A percentile compares a stretch with the other conserved stretches of the same genome.
Conservation (phyloP, 1,140 invertebrate genomes). For the Hyposmocoma kahamanoa region DNA sequence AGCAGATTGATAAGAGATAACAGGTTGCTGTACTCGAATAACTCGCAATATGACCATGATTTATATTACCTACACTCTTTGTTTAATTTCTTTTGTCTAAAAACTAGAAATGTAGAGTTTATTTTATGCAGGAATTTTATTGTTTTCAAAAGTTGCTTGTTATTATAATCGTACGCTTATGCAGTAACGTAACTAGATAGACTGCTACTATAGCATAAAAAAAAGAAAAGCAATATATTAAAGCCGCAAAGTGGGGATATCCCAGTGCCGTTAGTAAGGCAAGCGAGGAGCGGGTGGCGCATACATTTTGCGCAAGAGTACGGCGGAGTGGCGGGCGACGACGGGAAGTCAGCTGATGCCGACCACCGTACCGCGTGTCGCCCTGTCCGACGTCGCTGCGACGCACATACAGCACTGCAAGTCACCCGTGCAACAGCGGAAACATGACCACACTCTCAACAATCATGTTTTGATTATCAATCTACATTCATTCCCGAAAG, state of each 20-base stretch:
- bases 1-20: conserved; percentile 70
- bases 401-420: conserved; percentile 7
- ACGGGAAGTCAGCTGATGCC: conserved; percentile 55
- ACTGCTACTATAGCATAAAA: too few species aligned
- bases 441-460: conserved; percentile 7
- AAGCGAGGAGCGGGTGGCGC: conserved; percentile 6
- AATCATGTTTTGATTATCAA: conserved; percentile 26
- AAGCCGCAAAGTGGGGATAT: too few species aligned
- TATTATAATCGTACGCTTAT: too few species aligned
- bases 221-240: too few species aligned
- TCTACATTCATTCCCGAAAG: conserved; percentile 15
- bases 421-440: conserved; percentile 10
- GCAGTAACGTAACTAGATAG: too few species aligned
- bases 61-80: too few species aligned
- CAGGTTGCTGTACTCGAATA: conserved; percentile 13
- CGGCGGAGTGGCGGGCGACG: conserved; percentile 10
- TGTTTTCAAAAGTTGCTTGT: too few species aligned
- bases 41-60: too few species aligned
- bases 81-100: too few species aligned
- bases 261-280: conserved; percentile 7
- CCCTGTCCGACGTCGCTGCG: conserved; percentile 10
- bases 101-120: too few species aligned
- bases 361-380: too few species aligned
- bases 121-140: too few species aligned
- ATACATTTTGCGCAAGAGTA: conserved; percentile 40